Percentiles rank a stretch among this genome's conserved stretches.
phyloP scores from a whole-genome alignment of 2,888 invertebrate genomes.

The Nymphalis polychloros region DNA sequence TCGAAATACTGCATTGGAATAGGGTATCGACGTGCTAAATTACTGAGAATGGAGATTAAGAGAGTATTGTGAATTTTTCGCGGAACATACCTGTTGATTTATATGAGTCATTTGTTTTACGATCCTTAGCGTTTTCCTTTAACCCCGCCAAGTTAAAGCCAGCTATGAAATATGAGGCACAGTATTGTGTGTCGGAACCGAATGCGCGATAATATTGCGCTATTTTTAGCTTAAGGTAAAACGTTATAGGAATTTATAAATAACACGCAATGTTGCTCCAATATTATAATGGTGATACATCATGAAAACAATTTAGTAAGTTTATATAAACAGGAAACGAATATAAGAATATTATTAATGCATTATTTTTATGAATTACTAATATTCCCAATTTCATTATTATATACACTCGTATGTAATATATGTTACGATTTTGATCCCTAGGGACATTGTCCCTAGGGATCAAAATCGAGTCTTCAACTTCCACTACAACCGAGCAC shows the following conservation, averaged over 20 bases:
- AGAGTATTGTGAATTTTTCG: conserved; percentile 65
- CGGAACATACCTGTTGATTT: conserved; percentile 48
- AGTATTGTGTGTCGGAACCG: conserved; percentile 29
- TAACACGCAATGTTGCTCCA: conserved; percentile 4
- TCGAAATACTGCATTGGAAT: conserved; percentile 59
- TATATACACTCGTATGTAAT: not conserved
- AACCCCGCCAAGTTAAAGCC: conserved; percentile 30
- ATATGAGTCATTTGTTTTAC: conserved; percentile 41
- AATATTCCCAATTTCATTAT: no score
- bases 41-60: conserved; percentile 63
- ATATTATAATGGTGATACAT: conserved; percentile 2
- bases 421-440: no score
- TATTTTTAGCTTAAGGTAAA: conserved; percentile 32
- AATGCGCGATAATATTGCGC: conserved; percentile 28
- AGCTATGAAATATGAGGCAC: conserved; percentile 35
- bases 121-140: conserved; percentile 36
- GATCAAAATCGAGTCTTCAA: no score
- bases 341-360: not conserved
- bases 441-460: no score
- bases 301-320: not conserved
- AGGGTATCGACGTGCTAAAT: conserved; percentile 63
- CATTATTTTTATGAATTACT: no score
- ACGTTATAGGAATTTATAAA: conserved; percentile 30
- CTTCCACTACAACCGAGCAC: no score
- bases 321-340: not conserved